Conservation (phyloP, 2,888 invertebrate species). For the Steinernema hermaphroditum region DNA sequence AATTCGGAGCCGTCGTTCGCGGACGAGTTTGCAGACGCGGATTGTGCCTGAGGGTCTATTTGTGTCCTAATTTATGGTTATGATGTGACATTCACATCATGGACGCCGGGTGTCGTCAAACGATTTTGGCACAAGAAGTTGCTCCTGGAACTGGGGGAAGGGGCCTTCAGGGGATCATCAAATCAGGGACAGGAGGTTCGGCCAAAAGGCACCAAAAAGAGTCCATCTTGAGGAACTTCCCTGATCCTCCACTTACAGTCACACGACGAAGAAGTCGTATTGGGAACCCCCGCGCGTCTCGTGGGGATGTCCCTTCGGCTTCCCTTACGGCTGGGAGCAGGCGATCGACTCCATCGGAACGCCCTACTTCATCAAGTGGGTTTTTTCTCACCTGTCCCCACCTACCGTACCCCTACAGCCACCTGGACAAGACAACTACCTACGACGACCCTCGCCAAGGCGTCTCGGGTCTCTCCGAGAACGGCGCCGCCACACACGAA, state of each 20-base stretch:
- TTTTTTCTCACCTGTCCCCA: slow-evolving; percentile 36
- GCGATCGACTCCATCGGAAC: slow-evolving; percentile 80
- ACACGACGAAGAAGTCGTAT: slow-evolving; percentile 52
- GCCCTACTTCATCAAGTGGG: slow-evolving; percentile 89
- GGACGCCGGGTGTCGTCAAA: too few species aligned
- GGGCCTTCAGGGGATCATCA: too few species aligned
- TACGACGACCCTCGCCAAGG: slow-evolving; percentile 79
- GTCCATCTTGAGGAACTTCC: too few species aligned
- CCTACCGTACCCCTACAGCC: slow-evolving; percentile 67
- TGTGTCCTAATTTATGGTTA: too few species aligned
- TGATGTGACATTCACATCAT: too few species aligned
- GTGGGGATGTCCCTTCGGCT: slow-evolving; percentile 74
- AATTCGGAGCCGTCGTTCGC: slow-evolving; percentile 2
- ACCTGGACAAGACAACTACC: slow-evolving; percentile 82
- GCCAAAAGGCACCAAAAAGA: too few species aligned
- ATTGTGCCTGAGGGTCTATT: too few species aligned
- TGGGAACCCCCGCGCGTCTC: slow-evolving; percentile 87
- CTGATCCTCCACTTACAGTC: slow-evolving; percentile 44
- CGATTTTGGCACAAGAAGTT: too few species aligned
- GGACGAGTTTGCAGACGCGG: too few species aligned
- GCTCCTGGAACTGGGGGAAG: too few species aligned
- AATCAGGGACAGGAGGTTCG: too few species aligned
- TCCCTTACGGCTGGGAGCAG: slow-evolving; percentile 89
- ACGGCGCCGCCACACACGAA: neutral
- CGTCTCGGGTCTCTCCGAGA: slow-evolving; percentile 34